Base-by-base conservation (phyloP, 2,113 vertebrate species). In the Oryzias javanicus region DNA sequence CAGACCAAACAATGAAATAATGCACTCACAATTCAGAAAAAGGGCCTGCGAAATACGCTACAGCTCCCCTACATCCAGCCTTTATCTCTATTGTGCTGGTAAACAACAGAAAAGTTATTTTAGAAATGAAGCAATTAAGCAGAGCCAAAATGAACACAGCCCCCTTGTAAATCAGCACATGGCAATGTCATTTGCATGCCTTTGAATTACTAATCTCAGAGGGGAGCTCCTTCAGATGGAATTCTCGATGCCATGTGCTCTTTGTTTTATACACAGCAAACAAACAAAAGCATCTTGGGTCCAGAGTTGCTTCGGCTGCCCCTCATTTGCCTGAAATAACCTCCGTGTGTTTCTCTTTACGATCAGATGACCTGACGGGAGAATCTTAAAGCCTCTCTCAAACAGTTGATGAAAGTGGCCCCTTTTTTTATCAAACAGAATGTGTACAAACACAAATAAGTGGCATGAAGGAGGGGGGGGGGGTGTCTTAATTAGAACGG, bases 111-210 rank as follows among this genome's bases (percentile, higher is more conserved):
- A 61, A 84, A 89, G 88, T 91, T 92, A 92, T 91, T 92, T 91
- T 92, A 83, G 90, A 91, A 91, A 89, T 86, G 86, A 90, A 89
- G 89, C 90, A 92, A 93, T 92, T 92, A 92, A 89, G 89, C 76
- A 79, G 86, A 85, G 89, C 80, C 84, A 86, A 88, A 89, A 88
- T 74, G 86, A 90, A 90, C 77, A 79, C 85, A 85, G 74, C 83
- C 88, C 81, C 77, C 80, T 81, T 89, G 80, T 86, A 88, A 85
- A 84, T 67, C 85, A 68, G 74, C 87, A 84, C 90, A 86, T 88
- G 82, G 86, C 82, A 10, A 88, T 88, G 88, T 91, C 89, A 93
- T 92, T 93, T 91, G 92, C 90, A 91, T 92, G 90, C 88, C 89
- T 91, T 91, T 91, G 90, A 92, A 90, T 91, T 89, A 76, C 81